These are phyloP conservation scores for Himalopsyche anomala DNA, from an alignment of 2,888 invertebrate genomes.

Conservation along the genomic window DNA sequence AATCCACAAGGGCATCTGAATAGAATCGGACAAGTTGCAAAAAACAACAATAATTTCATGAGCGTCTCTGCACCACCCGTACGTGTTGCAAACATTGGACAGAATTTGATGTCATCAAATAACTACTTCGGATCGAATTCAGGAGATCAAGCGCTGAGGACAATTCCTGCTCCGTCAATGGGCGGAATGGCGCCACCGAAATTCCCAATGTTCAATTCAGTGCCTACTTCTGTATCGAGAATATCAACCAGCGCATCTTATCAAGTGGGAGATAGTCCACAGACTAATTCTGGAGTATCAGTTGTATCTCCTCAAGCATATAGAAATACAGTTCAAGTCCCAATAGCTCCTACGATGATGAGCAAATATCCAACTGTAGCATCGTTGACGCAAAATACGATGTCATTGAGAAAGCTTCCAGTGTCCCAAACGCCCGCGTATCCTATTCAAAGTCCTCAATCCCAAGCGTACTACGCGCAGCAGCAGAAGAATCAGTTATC, in stretches of 20 bases:
- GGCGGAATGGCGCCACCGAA: conserved; percentile 45
- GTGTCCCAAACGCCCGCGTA: conserved; percentile 46
- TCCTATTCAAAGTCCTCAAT: conserved; percentile 35
- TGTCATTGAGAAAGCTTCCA: conserved; percentile 69
- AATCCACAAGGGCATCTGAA: conserved; percentile 68
- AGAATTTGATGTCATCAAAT: conserved; percentile 68
- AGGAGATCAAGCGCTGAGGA: conserved; percentile 74
- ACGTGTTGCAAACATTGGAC: conserved; percentile 68
- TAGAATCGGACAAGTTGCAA: conserved; percentile 64
- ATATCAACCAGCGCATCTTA: conserved; percentile 74
- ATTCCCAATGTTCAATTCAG: conserved; percentile 69
- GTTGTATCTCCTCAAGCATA: conserved; percentile 72
- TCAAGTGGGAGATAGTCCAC: conserved; percentile 68
- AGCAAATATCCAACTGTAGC: conserved; percentile 68
- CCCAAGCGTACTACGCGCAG: conserved; percentile 68
- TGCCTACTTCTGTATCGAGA: conserved; percentile 78
- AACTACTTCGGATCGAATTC: conserved; percentile 66
- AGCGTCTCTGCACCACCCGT: conserved; percentile 72
- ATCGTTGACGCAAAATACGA: conserved; percentile 68
- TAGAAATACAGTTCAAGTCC: conserved; percentile 71
- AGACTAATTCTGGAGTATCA: conserved; percentile 67
- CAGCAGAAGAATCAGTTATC: conserved; percentile 73
- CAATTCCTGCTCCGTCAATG: conserved; percentile 59
- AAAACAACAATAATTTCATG: conserved; percentile 65
- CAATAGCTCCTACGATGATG: conserved; percentile 67